A percentile compares a stretch with the other conserved stretches of the same genome.
These are phyloP conservation scores for Dasyprocta punctata DNA, from an alignment of 2,113 vertebrate species.

Conservation along the genomic window DNA sequence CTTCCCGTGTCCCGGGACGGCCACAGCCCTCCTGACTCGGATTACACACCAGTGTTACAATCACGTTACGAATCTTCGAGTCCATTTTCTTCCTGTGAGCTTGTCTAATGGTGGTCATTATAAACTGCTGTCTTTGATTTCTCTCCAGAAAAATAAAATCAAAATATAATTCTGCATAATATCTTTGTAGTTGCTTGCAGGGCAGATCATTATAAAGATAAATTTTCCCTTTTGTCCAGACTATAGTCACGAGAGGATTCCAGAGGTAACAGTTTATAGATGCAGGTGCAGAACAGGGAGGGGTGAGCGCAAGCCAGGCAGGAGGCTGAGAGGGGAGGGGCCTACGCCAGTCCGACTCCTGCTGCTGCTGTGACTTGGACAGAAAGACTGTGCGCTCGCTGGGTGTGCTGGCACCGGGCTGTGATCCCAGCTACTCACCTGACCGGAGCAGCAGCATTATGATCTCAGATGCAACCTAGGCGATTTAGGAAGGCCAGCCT, in stretches of 20 bases:
- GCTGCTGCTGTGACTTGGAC: neutral
- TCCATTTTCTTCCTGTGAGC: neutral
- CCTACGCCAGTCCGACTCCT: neutral
- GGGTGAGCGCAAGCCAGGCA: fast-evolving
- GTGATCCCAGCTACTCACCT: neutral
- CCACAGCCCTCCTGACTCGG: constrained; percentile 20
- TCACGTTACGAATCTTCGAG: neutral
- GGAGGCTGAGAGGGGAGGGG: neutral
- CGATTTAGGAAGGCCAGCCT: neutral
- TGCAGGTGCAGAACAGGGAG: neutral
- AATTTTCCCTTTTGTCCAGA: neutral
- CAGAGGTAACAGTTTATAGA: neutral
- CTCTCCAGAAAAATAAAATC: neutral
- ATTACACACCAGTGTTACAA: constrained; percentile 32
- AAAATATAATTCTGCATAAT: neutral
- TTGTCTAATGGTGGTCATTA: neutral
- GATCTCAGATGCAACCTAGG: neutral
- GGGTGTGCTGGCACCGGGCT: neutral
- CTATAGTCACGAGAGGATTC: neutral
- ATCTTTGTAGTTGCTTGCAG: neutral
- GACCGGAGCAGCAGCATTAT: neutral
- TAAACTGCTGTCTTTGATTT: constrained; percentile 3
- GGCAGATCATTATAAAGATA: neutral
- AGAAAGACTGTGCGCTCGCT: neutral
- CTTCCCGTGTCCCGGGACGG: neutral